A percentile compares a stretch with the other conserved stretches of the same genome.
Evolutionary conservation across 2,797 vertebrate species (phyloP).

Genomic region (Oophaga sylvatica): DNA sequence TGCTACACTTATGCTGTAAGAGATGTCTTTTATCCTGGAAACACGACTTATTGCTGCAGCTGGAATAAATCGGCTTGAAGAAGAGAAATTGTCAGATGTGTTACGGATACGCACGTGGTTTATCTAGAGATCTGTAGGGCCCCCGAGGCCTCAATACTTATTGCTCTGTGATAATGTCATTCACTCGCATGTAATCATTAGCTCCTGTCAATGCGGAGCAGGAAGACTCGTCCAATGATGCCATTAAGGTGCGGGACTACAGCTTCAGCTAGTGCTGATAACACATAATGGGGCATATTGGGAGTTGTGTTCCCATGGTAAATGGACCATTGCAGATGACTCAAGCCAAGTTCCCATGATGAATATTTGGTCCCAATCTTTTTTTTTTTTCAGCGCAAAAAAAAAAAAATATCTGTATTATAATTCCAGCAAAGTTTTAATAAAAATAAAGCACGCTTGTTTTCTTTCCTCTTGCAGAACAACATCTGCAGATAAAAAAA

Average conservation of each 20-base stretch:
- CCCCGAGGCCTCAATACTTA: not conserved
- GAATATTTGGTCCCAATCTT: no score
- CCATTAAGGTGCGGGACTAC: not conserved
- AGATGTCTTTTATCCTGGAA: constrained; percentile 71
- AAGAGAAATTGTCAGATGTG: not conserved
- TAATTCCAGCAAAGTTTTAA: no score
- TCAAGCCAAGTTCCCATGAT: not conserved
- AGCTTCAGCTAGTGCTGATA: no score
- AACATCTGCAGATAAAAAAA: no score
- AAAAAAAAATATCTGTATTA: no score
- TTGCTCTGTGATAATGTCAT: not conserved
- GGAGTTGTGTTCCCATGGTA: not conserved
- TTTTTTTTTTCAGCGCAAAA: no score
- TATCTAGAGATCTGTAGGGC: not conserved
- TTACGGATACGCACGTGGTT: not conserved
- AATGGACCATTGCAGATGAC: not conserved
- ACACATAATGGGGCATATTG: not conserved
- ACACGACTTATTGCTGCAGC: constrained; percentile 64
- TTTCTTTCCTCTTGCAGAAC: no score
- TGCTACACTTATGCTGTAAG: constrained; percentile 72
- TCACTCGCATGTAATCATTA: constrained; percentile 1
- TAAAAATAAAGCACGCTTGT: no score
- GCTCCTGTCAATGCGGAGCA: not conserved
- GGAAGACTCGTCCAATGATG: not conserved
- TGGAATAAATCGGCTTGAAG: constrained; percentile 58